Base-by-base conservation (phyloP, 1,140 invertebrate species). In the Halyomorpha halys region DNA sequence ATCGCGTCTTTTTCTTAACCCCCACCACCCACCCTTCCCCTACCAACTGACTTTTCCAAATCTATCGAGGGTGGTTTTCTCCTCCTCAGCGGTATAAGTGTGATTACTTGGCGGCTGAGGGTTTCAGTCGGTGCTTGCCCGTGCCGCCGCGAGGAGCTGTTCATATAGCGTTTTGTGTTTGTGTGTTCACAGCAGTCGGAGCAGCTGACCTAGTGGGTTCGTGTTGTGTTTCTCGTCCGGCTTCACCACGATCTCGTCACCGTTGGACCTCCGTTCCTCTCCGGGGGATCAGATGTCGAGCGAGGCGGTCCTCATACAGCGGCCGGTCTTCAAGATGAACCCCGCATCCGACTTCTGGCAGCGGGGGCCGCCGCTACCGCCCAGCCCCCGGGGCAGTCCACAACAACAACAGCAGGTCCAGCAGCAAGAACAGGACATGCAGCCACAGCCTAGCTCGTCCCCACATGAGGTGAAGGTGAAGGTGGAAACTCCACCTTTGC, bases 271-370 rank as follows among this genome's bases (percentile, higher is more conserved):
- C 23, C 64, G 70, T 65, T 66, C 69, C 64, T 70, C 71, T 18
- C 65, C 68, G 59, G 69, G 69, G 68, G 66, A 65, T 59, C 62
- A 62, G 65, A 63, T 62, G 66, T 60, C 59, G 59, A 44, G 59
- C 44, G 59, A 71, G 63, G 67, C 70, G 39, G 70, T 72, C 61
- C 68, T 72, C 59, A 68, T 72, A 59, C 71, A 72, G 64, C 63
- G 71, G 64, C 71, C 71, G 18, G 71, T 72, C 59, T 72, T 72
- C 68, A 72, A 72, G 63, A 72, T 72, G 71, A 72, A 72, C 64
- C 70, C 71, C 34, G 62, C 68, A 14, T 63, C 68, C 8, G 71
- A 72, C 49, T 71, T 70, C 47, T 72, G 71, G 71, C 68, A 70
- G 21, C 69, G 70, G 19, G 68, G 69, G 39, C 66, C 68, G 19